A percentile compares a stretch with the other conserved stretches of the same genome.
phyloP scores from a whole-genome alignment of 2,113 vertebrate species.

The Chaetorhynchus papuensis region DNA sequence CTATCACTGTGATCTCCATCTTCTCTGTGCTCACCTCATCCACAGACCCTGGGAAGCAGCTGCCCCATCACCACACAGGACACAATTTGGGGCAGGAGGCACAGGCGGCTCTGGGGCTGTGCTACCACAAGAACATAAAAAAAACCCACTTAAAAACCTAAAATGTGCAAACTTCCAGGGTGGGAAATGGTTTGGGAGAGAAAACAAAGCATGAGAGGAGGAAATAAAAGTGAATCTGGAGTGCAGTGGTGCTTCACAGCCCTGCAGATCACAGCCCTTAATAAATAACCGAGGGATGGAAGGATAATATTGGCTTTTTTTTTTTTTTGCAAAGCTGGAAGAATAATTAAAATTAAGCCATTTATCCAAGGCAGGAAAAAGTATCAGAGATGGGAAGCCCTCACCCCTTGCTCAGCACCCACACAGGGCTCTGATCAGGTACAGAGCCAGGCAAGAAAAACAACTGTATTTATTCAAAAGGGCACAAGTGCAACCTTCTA shows the following conservation, averaged over 20 bases:
- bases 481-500: background rate
- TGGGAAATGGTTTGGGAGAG: background rate
- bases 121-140: background rate
- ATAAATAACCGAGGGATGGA: background rate
- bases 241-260: accelerated
- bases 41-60: background rate
- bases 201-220: background rate
- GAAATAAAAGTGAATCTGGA: background rate
- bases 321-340: background rate
- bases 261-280: background rate
- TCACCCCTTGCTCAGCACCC: background rate
- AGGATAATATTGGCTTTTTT: background rate
- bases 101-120: background rate
- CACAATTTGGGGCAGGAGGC: background rate
- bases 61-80: background rate
- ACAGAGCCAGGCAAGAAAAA: background rate
- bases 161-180: background rate
- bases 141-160: background rate
- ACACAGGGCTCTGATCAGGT: background rate
- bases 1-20: background rate
- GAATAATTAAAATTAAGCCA: background rate
- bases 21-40: background rate
- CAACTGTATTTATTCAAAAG: background rate
- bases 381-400: background rate
- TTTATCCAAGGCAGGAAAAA: background rate